phyloP scores from a whole-genome alignment of 1,140 invertebrate species.

The Steinernema khuongi region DNA sequence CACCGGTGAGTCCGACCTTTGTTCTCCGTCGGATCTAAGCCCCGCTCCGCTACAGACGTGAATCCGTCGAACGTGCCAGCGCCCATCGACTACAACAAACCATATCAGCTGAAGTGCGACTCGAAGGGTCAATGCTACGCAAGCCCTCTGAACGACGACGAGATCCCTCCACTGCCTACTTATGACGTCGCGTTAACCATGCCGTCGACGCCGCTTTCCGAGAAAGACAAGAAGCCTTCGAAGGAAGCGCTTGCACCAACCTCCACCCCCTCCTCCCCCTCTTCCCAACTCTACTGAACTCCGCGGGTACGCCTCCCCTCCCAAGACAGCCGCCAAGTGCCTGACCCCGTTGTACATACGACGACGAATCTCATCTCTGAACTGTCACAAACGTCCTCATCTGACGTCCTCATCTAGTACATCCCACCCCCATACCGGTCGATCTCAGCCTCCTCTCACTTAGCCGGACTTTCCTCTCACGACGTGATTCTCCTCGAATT shows the following conservation, averaged over 20 bases:
- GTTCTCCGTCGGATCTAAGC: conserved; percentile 20
- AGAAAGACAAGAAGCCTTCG: conserved; percentile 10
- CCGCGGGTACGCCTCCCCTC: background rate
- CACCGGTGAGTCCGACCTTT: conserved; percentile 16
- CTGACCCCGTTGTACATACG: conserved; percentile 1
- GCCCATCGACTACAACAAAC: conserved; percentile 32
- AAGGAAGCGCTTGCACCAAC: background rate
- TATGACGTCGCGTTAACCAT: conserved; percentile 36
- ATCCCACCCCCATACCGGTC: conserved; percentile 11
- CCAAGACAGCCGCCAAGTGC: background rate
- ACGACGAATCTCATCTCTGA: conserved; percentile 13
- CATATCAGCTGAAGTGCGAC: conserved; percentile 23
- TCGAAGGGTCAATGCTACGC: conserved; percentile 38
- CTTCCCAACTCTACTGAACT: background rate
- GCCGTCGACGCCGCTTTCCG: conserved; percentile 14
- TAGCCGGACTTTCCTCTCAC: background rate
- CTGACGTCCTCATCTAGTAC: background rate
- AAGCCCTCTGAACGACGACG: conserved; percentile 31
- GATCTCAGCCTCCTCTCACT: background rate
- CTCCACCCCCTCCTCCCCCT: background rate
- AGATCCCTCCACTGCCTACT: conserved; percentile 31
- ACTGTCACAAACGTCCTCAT: background rate
- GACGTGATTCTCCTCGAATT: conserved; percentile 13
- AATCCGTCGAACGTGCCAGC: conserved; percentile 26
- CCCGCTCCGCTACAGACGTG: conserved; percentile 21